Base-by-base conservation (phyloP, 2,797 vertebrate species). In the Poecilia picta region DNA sequence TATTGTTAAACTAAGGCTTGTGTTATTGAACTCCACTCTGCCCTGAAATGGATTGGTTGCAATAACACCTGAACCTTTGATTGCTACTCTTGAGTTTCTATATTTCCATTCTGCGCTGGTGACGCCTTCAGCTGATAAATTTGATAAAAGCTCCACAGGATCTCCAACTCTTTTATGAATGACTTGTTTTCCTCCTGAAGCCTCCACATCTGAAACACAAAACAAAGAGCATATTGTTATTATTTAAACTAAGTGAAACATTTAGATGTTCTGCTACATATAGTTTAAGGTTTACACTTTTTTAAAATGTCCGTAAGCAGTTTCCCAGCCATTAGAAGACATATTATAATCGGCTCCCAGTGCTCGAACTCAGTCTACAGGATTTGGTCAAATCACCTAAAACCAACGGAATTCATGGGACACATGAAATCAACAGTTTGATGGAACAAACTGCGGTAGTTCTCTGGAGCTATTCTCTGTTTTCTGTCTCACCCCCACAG, bases 11-110 rank as follows among this genome's bases (percentile, higher is more conserved):
- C 36, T 85, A 0, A 82, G 86, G 73, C 18, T 59, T 36, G 0
- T 0, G 0, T 0, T 0, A 41, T 89, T 84, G 0, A 89, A 0
- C 0, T 51, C 0, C 33, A 74, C 0, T 82, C 91, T 88, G 66
- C 0, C 76, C 0, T 0, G 1, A 53, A 88, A 92, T 15, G 28
- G 76, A 4, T 0, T 0, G 0, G 0, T 0, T 36, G 0, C 0
- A 31, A 0, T 0, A 6, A 8, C 0, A 3, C 0, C 0, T 0
- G 0, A 0, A 1, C 13, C 0, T 18, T 0, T 18, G 0, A 46
- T 0, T 79, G 39, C 55, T 68, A 91, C 4, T 0, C 0, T 0
- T 0, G 0, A 0, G 0, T 0, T 0, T 13, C 0, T 0, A 83
- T 82, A 80, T 8, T 0, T 31, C 93, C 93, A 94, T 0, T 0